Evolutionary conservation across 2,888 invertebrate species (phyloP).

Genomic region (Melanotus villosus): DNA sequence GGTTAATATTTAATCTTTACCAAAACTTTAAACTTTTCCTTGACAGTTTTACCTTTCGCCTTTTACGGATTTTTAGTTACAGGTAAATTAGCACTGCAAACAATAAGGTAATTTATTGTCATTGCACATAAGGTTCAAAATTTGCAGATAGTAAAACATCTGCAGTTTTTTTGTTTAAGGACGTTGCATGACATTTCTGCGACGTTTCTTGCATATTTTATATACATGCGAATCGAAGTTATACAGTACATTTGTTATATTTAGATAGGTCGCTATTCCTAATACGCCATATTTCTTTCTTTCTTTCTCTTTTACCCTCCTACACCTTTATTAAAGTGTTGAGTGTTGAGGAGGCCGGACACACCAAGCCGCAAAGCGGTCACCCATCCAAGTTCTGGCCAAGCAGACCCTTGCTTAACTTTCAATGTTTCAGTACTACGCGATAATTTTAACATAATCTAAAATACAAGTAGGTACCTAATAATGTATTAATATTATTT

Average conservation of each 20-base stretch:
- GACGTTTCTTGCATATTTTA: conserved; percentile 11
- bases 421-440: no score
- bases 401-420: no score
- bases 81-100: conserved; percentile 23
- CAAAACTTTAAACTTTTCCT: conserved; percentile 56
- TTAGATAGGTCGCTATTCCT: no score
- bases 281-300: no score
- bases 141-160: conserved; percentile 20
- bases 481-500: no score
- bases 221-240: conserved; percentile 7
- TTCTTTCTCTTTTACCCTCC: no score
- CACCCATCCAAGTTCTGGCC: no score
- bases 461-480: no score
- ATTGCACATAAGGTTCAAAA: conserved; percentile 38
- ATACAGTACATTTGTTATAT: neutral
- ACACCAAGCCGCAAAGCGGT: no score
- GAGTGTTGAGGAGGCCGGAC: no score
- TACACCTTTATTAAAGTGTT: no score
- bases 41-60: conserved; percentile 60
- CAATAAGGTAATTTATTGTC: conserved; percentile 36
- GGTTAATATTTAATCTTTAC: conserved; percentile 36
- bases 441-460: no score
- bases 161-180: conserved; percentile 35
- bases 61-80: conserved; percentile 54
- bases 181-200: conserved; percentile 37